Percentiles rank a stretch among this genome's conserved stretches.
These are phyloP conservation scores for Octonoba sinensis DNA, from an alignment of 2,888 invertebrate genomes.

Conservation along the genomic window DNA sequence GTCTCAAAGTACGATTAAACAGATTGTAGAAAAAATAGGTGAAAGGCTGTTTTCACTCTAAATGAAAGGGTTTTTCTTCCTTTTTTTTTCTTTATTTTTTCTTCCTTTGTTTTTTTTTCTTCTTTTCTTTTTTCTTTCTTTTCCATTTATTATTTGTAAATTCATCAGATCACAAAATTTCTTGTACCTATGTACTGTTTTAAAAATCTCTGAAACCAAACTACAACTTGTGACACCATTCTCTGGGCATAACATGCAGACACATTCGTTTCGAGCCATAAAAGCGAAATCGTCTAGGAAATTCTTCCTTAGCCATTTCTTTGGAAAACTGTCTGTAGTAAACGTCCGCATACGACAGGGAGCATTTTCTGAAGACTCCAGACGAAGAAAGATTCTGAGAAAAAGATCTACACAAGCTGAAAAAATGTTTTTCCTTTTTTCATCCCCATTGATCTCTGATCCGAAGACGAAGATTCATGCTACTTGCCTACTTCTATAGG, in stretches of 20 bases:
- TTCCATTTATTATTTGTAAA: no score
- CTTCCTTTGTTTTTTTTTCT: no score
- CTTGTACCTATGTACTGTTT: no score
- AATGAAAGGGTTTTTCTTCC: no score
- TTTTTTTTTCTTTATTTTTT: no score
- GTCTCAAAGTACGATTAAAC: no score
- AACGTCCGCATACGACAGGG: slow-evolving; percentile 11
- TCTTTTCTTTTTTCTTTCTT: no score
- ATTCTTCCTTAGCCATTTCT: slow-evolving; percentile 1
- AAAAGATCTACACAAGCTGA: background rate
- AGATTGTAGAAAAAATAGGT: no score
- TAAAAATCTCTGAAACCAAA: no score
- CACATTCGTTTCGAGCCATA: background rate
- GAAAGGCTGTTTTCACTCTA: no score
- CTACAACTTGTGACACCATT: no score
- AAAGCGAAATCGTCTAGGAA: background rate
- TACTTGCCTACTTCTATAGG: slow-evolving; percentile 43
- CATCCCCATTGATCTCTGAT: slow-evolving; percentile 44
- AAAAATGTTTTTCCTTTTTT: slow-evolving; percentile 25
- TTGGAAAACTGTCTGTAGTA: background rate
- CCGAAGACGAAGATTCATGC: slow-evolving; percentile 36
- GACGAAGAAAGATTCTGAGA: slow-evolving; percentile 25
- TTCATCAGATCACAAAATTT: no score
- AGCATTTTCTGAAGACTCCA: slow-evolving; percentile 32
- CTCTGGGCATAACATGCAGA: background rate